A percentile compares a stretch with the other conserved stretches of the same genome.
phyloP scores from a whole-genome alignment of 2,113 vertebrate species.

The Petroica traversi region DNA sequence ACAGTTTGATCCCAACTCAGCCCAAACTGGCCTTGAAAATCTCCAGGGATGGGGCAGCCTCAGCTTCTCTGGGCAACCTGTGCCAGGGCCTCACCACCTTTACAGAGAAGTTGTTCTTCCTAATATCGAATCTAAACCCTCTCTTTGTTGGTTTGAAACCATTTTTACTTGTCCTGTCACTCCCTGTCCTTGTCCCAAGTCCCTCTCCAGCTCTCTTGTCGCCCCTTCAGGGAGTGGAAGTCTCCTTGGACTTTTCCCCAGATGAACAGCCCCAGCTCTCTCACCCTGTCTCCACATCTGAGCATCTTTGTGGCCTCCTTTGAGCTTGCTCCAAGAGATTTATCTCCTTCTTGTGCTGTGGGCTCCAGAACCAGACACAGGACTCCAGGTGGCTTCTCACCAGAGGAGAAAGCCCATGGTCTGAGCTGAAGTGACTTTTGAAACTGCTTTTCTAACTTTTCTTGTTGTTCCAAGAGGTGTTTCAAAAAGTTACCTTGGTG shows the following conservation, averaged over 20 bases:
- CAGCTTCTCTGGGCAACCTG: neutral
- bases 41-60: neutral
- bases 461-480: neutral
- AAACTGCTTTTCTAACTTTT: neutral
- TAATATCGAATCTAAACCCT: neutral
- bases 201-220: neutral
- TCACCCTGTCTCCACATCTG: neutral
- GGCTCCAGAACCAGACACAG: neutral
- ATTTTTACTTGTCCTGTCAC: neutral
- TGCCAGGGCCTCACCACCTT: neutral
- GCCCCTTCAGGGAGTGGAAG: neutral
- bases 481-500: neutral
- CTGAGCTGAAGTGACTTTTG: neutral
- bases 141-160: neutral
- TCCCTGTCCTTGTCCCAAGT: neutral
- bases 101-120: neutral
- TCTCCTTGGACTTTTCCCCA: neutral
- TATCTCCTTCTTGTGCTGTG: neutral
- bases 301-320: neutral
- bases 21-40: accelerated
- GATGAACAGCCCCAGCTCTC: neutral
- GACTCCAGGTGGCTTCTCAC: neutral
- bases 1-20: neutral
- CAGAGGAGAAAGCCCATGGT: neutral
- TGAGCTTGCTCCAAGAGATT: neutral